phyloP scores from a whole-genome alignment of 2,113 vertebrate genomes.

The Sinocyclocheilus rhinocerous region DNA sequence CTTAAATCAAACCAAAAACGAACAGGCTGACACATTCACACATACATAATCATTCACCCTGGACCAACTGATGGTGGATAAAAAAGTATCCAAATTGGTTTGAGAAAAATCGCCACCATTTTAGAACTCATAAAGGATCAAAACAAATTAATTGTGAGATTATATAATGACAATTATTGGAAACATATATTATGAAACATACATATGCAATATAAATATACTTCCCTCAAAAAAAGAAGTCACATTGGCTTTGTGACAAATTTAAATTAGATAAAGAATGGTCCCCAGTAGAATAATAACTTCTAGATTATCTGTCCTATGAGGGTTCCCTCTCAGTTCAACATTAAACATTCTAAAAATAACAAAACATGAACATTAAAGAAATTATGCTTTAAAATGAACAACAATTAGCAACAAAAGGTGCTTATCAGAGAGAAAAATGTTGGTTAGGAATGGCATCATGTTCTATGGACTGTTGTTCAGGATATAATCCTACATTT shows the following conservation, averaged over 20 bases:
- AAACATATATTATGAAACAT: slow-evolving; percentile 34
- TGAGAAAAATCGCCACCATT: slow-evolving; percentile 3
- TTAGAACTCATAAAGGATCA: slow-evolving; percentile 15
- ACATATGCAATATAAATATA: slow-evolving; percentile 17
- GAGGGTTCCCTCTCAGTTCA: slow-evolving; percentile 11
- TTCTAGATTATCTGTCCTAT: slow-evolving; percentile 4
- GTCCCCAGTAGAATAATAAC: slow-evolving; percentile 14
- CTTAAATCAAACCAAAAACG: not conserved
- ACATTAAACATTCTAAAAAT: slow-evolving; percentile 33
- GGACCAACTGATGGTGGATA: not conserved
- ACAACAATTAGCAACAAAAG: slow-evolving; percentile 51
- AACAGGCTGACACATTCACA: slow-evolving; percentile 2
- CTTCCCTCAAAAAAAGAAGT: slow-evolving; percentile 11
- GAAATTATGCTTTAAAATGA: slow-evolving; percentile 33
- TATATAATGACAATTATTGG: slow-evolving; percentile 2
- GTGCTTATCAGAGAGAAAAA: slow-evolving; percentile 56
- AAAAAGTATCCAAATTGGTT: not conserved
- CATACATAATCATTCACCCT: not conserved
- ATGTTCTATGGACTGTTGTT: not conserved
- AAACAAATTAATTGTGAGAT: not conserved
- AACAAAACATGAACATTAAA: not conserved
- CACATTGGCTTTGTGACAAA: slow-evolving; percentile 48
- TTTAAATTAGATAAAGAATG: slow-evolving; percentile 25
- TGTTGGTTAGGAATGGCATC: slow-evolving; percentile 21
- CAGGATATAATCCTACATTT: slow-evolving; percentile 21